A percentile compares a stretch with the other conserved stretches of the same genome.
These are phyloP conservation scores for Yponomeuta sedellus DNA, from an alignment of 2,888 invertebrate species.

Conservation along the genomic window DNA sequence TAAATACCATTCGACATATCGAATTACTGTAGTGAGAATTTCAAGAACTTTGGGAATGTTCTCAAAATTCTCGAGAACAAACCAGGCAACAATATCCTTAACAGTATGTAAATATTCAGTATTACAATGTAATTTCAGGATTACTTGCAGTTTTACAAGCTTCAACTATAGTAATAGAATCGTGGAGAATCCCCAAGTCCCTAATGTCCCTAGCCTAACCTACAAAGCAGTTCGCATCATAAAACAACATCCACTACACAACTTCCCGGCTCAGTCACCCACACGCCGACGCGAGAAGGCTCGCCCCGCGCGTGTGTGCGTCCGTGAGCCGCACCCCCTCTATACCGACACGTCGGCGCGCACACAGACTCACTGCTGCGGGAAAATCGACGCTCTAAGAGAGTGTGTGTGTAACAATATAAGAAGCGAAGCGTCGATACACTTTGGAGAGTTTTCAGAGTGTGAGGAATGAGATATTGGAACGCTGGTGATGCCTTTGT, in stretches of 20 bases:
- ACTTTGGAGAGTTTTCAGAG: conserved; percentile 20
- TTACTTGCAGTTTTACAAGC: too few species aligned
- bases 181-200: not conserved
- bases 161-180: too few species aligned
- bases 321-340: conserved; percentile 54
- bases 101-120: too few species aligned
- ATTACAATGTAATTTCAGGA: too few species aligned
- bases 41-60: too few species aligned
- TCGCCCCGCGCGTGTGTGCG: conserved; percentile 36
- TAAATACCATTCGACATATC: too few species aligned
- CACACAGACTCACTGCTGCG: conserved; percentile 39
- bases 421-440: not conserved
- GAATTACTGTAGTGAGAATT: too few species aligned
- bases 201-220: not conserved
- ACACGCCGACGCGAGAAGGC: conserved; percentile 18
- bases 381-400: conserved; percentile 31
- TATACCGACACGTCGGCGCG: conserved; percentile 57
- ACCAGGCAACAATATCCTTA: too few species aligned
- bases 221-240: not conserved
- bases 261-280: conserved; percentile 15
- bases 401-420: conserved; percentile 34
- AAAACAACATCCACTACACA: conserved; percentile 12
- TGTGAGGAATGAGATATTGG: not conserved
- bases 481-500: conserved; percentile 25
- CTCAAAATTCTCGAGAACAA: too few species aligned